Base-by-base conservation (phyloP, 2,113 vertebrate species). In the Sinocyclocheilus maitianheensis region DNA sequence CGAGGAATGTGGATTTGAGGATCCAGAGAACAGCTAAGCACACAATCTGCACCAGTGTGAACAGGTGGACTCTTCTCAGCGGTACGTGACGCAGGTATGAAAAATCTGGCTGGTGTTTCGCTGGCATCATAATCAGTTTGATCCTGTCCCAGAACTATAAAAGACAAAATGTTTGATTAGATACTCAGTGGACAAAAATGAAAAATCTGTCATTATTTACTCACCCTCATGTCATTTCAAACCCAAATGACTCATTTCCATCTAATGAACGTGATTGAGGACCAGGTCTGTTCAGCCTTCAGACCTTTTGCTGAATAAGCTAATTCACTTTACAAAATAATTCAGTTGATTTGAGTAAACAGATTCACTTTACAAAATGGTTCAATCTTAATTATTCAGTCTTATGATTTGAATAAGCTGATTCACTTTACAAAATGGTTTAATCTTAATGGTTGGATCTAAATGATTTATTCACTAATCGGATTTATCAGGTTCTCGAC, bases 41-140 rank as follows among this genome's bases (percentile, higher is more conserved):
- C 87, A 93, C 12, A 30, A 97, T 94, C 94, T 99, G 98, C 88
- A 97, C 94, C 88, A 97, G 81, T 0, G 97, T 99, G 93, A 99
- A 99, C 86, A 99, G 95, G 89, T 99, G 98, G 53, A 99, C 94
- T 87, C 94, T 95, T 20, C 98, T 96, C 87, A 99, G 92, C 0
- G 98, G 98, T 16, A 99, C 98, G 0, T 99, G 98, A 2, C 96
- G 95, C 60, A 97, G 95, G 94, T 95, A 99, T 75, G 94, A 92
- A 5, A 93, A 96, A 91, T 99, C 98, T 0, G 98, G 98, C 89
- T 99, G 98, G 94, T 99, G 98, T 93, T 99, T 99, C 89, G 97
- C 96, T 0, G 98, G 98, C 98, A 99, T 99, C 94, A 99, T 92
- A 93, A 96, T 98, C 83, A 99, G 94, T 88, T 99, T 99, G 88